A percentile compares a stretch with the other conserved stretches of the same genome.
Conservation (phyloP, 2,797 vertebrate genomes). For the Pelochelys cantorii region DNA sequence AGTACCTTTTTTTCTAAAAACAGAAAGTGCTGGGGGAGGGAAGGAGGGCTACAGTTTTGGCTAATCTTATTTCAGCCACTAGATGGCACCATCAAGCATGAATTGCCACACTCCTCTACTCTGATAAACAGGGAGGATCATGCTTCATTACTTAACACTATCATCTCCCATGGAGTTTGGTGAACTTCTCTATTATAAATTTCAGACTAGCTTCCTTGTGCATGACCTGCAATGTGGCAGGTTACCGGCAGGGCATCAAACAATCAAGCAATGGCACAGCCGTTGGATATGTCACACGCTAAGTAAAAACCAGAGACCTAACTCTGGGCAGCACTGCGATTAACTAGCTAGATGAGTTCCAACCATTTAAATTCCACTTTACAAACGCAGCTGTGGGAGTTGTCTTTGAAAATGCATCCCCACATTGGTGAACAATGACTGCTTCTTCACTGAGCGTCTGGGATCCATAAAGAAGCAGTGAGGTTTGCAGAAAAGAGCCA, state of each 20-base stretch:
- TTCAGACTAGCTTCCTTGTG: background rate
- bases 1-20: background rate
- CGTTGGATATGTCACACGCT: rapidly evolving
- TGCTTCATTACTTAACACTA: background rate
- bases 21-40: background rate
- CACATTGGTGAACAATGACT: background rate
- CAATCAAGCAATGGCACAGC: background rate
- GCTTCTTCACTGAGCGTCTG: background rate
- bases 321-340: background rate
- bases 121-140: background rate
- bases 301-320: background rate
- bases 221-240: rapidly evolving
- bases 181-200: background rate
- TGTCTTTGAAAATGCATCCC: background rate
- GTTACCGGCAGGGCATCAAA: background rate
- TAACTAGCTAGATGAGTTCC: background rate
- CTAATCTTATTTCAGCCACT: background rate
- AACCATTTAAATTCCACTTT: constrained; percentile 26
- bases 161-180: background rate
- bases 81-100: rapidly evolving
- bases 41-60: rapidly evolving
- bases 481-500: rapidly evolving
- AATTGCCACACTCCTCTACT: background rate
- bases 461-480: rapidly evolving
- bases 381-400: background rate